These are phyloP conservation scores for Globodera rostochiensis DNA, from an alignment of 1,140 invertebrate genomes.

Conservation along the genomic window DNA sequence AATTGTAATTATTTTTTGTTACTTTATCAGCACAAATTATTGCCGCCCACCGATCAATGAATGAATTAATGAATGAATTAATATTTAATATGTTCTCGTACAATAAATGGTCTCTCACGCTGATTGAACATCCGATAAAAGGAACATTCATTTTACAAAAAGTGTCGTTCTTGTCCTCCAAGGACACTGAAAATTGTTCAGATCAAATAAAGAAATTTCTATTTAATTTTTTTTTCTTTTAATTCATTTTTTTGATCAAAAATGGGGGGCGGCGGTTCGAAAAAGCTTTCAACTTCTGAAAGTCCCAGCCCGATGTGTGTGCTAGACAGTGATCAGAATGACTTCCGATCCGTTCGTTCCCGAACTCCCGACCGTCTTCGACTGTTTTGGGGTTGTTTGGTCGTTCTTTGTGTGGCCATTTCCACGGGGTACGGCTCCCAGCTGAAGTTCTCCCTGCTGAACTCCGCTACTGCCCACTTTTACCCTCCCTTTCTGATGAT, in stretches of 20 bases:
- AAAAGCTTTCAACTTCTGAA: neutral
- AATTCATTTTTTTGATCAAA: neutral
- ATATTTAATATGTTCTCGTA: too few species aligned
- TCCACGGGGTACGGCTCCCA: constrained; percentile 26
- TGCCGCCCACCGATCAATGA: too few species aligned
- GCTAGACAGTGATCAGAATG: neutral
- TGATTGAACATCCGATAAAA: too few species aligned
- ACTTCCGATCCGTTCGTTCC: neutral
- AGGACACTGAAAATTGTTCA: too few species aligned
- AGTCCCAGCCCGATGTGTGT: neutral
- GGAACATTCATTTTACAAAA: too few species aligned
- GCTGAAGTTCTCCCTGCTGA: constrained; percentile 22
- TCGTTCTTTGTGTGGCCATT: constrained; percentile 19
- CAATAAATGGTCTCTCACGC: too few species aligned
- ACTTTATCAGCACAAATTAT: too few species aligned
- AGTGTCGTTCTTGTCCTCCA: too few species aligned
- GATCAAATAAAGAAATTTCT: too few species aligned
- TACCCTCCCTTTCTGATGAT: constrained; percentile 21
- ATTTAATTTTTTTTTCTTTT: too few species aligned
- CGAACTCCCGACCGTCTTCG: neutral
- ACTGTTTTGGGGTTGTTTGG: constrained; percentile 17
- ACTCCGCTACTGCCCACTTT: constrained; percentile 17
- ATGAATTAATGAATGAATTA: too few species aligned
- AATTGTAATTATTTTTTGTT: too few species aligned
- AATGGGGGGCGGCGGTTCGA: neutral